Evolutionary conservation across 2,888 invertebrate species (phyloP).

Genomic region (Ophioninae sp.): DNA sequence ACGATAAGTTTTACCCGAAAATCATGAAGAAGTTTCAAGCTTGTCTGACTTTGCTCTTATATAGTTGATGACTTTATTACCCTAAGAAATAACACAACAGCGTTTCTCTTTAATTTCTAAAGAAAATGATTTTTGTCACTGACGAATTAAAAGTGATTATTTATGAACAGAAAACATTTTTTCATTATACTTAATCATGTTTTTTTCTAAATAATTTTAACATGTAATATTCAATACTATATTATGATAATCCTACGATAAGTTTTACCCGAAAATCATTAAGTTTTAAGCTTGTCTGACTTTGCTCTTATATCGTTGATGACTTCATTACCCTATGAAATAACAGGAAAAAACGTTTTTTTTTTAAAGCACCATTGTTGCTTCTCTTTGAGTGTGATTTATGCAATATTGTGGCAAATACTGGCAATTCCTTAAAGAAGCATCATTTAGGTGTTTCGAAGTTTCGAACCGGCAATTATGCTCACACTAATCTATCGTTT

Average conservation of each 20-base stretch:
- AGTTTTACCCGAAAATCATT: background rate
- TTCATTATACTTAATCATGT: background rate
- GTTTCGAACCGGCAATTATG: background rate
- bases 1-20: background rate
- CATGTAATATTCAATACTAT: background rate
- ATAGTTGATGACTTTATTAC: too few relatives aligned
- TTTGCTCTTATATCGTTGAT: background rate
- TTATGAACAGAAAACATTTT: background rate
- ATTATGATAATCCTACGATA: background rate
- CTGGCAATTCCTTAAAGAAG: conserved; percentile 1
- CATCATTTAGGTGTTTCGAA: background rate
- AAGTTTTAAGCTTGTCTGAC: background rate
- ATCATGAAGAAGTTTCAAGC: background rate
- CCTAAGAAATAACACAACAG: background rate
- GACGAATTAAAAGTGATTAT: background rate
- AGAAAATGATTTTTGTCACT: background rate
- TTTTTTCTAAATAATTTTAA: background rate
- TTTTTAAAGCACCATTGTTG: background rate
- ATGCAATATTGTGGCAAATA: background rate
- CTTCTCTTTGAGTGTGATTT: background rate
- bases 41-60: too few relatives aligned
- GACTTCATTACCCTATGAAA: background rate
- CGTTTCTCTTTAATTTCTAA: too few relatives aligned
- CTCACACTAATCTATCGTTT: conserved; percentile 23
- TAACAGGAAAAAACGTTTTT: background rate